Conservation (phyloP, 2,113 vertebrate species). For the Sturnira hondurensis region DNA sequence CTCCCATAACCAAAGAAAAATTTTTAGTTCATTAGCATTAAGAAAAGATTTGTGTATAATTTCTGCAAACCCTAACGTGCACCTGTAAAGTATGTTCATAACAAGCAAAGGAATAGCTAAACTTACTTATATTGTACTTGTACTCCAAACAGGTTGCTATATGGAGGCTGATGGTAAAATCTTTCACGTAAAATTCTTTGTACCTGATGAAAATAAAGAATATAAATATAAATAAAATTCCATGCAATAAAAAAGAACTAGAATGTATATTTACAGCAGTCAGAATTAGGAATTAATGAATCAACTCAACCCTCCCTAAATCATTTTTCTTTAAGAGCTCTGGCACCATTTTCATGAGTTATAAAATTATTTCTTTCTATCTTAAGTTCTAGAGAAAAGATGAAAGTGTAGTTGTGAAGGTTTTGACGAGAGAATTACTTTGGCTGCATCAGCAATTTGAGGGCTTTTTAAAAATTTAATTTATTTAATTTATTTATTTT, state of each 20-base stretch:
- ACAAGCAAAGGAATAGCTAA: background rate
- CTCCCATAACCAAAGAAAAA: background rate
- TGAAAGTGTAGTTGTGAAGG: background rate
- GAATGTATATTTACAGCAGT: background rate
- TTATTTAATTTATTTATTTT: too few relatives aligned
- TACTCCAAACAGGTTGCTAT: conserved; percentile 82
- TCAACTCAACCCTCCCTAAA: background rate
- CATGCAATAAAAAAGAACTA: background rate
- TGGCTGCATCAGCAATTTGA: background rate
- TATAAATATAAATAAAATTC: background rate
- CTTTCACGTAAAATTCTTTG: conserved; percentile 89
- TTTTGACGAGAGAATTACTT: background rate
- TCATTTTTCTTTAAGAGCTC: background rate
- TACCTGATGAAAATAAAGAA: conserved; percentile 75
- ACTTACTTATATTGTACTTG: conserved; percentile 91
- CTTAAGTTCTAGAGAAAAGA: background rate
- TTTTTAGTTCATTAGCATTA: background rate
- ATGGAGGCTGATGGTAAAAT: conserved; percentile 82
- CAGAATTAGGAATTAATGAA: background rate
- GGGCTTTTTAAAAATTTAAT: too few relatives aligned
- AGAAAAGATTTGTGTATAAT: background rate
- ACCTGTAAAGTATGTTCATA: background rate
- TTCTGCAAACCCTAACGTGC: background rate
- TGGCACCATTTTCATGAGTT: conserved; percentile 15
- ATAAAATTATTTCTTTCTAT: conserved; percentile 21